Base-by-base conservation (phyloP, 2,797 vertebrate species). In the Amniataba percoides region DNA sequence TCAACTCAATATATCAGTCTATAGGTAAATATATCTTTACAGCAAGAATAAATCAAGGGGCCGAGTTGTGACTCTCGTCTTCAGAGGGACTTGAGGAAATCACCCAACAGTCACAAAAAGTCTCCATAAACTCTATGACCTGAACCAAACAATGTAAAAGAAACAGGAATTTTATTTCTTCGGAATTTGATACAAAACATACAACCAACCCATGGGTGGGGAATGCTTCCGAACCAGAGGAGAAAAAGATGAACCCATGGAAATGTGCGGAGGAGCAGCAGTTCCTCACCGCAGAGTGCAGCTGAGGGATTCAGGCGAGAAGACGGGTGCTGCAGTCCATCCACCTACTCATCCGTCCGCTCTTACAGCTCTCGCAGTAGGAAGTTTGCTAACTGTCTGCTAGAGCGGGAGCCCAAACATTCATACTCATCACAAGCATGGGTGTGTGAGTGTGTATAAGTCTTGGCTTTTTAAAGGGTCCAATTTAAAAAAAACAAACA, bases 21-120 rank as follows among this genome's bases (percentile, higher is more conserved):
- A 80, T 91, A 90, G 82, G 93, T 91, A 95, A 92, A 94, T 94
- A 88, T 91, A 92, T 88, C 87, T 91, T 86, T 88, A 90, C 90
- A 91, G 83, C 81, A 81, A 87, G 76, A 86, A 89, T 79, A 91
- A 91, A 88, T 86, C 72, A 80, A 84, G 61, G 55, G 40, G 67
- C 78, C 57, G 40, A 42, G 66, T 66, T 69, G 25, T 45, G 74
- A 75, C 56, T 63, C 55, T 60, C 31, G 45, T 67, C 39, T 49
- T 66, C 25, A 45, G 15, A 63, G 52, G 57, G 45, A 74, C 21
- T 39, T 49, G 49, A 39, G 61, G 40, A 61, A 83, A 58, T 34
- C 66, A 65, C 72, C 70, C 34, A 53, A 80, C 65, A 60, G 70
- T 77, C 65, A 67, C 59, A 52, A 52, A 79, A 71, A 71, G 60